Conservation (phyloP, 2,113 vertebrate genomes). For the Bolborhynchus lineola region DNA sequence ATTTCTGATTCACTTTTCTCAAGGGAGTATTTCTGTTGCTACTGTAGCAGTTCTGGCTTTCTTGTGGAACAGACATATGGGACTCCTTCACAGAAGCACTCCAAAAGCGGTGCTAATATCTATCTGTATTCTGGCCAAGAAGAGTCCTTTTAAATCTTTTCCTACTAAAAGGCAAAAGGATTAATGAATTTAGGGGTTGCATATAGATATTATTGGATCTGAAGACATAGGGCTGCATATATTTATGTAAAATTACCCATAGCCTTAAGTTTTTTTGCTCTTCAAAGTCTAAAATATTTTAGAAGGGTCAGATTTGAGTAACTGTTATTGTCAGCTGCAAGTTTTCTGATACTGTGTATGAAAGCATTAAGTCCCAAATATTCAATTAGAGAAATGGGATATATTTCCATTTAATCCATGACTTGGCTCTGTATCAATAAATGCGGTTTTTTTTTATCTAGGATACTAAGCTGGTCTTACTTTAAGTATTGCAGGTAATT, state of each 20-base stretch:
- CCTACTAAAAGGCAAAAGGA: background rate
- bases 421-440: constrained; percentile 41
- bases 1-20: constrained; percentile 2
- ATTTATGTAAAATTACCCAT: background rate
- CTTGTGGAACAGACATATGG: constrained; percentile 2
- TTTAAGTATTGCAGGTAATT: background rate
- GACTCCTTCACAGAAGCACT: background rate
- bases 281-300: background rate
- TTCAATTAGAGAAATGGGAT: constrained; percentile 47
- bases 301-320: background rate
- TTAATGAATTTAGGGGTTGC: background rate
- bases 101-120: background rate
- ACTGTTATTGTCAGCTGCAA: background rate
- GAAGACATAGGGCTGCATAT: background rate
- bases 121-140: constrained; percentile 13
- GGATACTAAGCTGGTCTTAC: constrained; percentile 9
- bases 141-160: background rate
- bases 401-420: constrained; percentile 64
- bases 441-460: constrained; percentile 12
- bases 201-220: background rate
- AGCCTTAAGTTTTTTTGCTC: background rate
- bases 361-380: constrained; percentile 16
- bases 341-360: background rate
- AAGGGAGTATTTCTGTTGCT: constrained; percentile 21
- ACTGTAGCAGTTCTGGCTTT: background rate